Base-by-base conservation (phyloP, 2,113 vertebrate species). In the Poicephalus meyeri region DNA sequence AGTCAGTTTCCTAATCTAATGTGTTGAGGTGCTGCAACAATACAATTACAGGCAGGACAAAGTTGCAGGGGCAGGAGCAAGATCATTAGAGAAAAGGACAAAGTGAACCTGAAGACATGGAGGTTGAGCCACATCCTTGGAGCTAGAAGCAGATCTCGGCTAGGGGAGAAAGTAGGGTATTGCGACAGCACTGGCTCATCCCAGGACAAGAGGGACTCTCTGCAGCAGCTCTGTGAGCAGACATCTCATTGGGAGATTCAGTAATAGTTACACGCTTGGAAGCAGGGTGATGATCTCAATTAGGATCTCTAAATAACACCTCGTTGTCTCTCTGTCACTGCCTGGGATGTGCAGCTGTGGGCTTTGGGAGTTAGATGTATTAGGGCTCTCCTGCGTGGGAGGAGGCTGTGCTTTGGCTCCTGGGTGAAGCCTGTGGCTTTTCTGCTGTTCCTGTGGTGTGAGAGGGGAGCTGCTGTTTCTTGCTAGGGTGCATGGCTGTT, bases 201-300 rank as follows among this genome's bases (percentile, higher is more conserved):
- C 58, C 0, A 0, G 49, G 41, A 77, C 0, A 0, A n/a, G 74
- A 58, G 31, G 42, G 15, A 35, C 42, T 39, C 55, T 24, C 65
- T 0, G 0, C 21, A 68, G 66, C 61, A 68, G 29, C 50, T 69
- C 66, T 60, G 44, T 33, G 35, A 81, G 89, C 41, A 47, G 39
- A 46, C 7, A 64, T 37, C 66, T 64, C 55, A 1, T 4, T 39
- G 56, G 71, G 46, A 85, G 10, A 73, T 7, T 28, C 41, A 60
- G 0, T 35, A 61, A 80, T 35, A 70, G 56, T 29, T 76, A 16
- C 28, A 7, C 0, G 1, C n/a, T 84, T 0, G 0, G n/a, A 26
- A 1, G 3, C 1, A 2, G 55, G n/a, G 13, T 33, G 41, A 3
- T 33, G 68, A 64, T 74, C 20, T 21, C 65, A 39, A 0, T n/a